Conservation (phyloP, 2,888 invertebrate genomes). For the Colostygia pectinataria region DNA sequence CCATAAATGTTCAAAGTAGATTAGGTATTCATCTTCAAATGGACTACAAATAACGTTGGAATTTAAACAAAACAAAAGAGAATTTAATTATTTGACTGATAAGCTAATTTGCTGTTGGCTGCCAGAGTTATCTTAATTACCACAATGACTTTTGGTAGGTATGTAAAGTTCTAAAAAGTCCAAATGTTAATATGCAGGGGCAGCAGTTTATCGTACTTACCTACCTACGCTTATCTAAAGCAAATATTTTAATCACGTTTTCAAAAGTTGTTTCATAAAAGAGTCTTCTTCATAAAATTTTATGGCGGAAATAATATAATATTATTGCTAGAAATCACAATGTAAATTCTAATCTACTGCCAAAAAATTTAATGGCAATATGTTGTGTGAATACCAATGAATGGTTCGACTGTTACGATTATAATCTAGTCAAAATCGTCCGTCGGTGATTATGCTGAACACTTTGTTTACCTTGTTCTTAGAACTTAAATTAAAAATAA, state of each 20-base stretch:
- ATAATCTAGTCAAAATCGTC: no score
- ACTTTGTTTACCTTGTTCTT: no score
- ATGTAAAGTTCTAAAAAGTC: constrained; percentile 21
- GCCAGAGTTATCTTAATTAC: constrained; percentile 35
- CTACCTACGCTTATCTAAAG: constrained; percentile 14
- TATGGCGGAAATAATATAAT: constrained; percentile 25
- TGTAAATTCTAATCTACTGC: constrained; percentile 9
- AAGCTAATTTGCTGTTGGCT: constrained; percentile 19
- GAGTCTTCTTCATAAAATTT: constrained; percentile 18
- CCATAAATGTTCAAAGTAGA: no score
- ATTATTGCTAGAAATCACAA: constrained; percentile 1
- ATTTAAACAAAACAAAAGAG: constrained; percentile 14
- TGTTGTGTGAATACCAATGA: constrained; percentile 20
- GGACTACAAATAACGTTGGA: no score
- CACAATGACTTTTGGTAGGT: constrained; percentile 29
- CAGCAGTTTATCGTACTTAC: constrained; percentile 16
- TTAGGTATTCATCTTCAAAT: neutral
- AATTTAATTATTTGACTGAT: constrained; percentile 29
- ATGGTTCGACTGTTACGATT: constrained; percentile 1
- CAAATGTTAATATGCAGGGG: constrained; percentile 15
- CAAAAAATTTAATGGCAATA: constrained; percentile 15
- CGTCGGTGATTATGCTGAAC: no score
- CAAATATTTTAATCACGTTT: constrained; percentile 28
- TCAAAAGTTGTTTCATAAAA: constrained; percentile 2
- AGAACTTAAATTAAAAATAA: no score